Percentiles rank a stretch among this genome's conserved stretches.
These are phyloP conservation scores for Pseudotriccus pelzelni DNA, from an alignment of 2,797 vertebrate genomes.

Conservation along the genomic window DNA sequence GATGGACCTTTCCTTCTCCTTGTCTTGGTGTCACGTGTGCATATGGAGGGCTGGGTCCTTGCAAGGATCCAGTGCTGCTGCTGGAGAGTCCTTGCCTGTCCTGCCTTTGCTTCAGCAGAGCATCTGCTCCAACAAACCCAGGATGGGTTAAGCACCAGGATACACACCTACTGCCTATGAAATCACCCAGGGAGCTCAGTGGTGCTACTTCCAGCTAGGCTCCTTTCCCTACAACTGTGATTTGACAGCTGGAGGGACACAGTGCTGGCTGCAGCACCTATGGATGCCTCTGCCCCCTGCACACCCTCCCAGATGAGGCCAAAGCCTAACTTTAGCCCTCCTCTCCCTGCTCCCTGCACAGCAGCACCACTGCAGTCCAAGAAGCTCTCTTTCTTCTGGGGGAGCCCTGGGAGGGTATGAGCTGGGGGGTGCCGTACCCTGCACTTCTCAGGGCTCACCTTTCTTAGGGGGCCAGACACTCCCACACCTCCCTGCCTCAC, in stretches of 20 bases:
- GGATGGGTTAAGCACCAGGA: neutral
- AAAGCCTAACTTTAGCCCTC: accelerated
- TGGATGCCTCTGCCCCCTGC: neutral
- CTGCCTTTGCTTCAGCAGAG: accelerated
- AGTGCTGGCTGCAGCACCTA: neutral
- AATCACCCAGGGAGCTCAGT: neutral
- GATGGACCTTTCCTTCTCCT: neutral
- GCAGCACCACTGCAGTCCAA: accelerated
- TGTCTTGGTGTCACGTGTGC: accelerated
- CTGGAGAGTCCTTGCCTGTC: neutral
- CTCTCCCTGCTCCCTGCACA: neutral
- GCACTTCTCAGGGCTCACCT: neutral
- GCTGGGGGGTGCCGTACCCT: neutral
- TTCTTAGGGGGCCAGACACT: accelerated
- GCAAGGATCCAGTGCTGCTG: accelerated
- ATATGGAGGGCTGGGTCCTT: neutral
- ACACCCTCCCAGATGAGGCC: neutral
- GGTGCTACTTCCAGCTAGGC: neutral
- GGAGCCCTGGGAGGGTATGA: neutral
- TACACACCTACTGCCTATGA: neutral
- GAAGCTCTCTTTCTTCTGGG: neutral
- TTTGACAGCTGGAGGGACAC: accelerated
- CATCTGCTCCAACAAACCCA: neutral
- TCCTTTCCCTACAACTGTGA: neutral
- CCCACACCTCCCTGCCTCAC: neutral